Base-by-base conservation (phyloP, 2,888 invertebrate species). In the Trissoscelio sp. region DNA sequence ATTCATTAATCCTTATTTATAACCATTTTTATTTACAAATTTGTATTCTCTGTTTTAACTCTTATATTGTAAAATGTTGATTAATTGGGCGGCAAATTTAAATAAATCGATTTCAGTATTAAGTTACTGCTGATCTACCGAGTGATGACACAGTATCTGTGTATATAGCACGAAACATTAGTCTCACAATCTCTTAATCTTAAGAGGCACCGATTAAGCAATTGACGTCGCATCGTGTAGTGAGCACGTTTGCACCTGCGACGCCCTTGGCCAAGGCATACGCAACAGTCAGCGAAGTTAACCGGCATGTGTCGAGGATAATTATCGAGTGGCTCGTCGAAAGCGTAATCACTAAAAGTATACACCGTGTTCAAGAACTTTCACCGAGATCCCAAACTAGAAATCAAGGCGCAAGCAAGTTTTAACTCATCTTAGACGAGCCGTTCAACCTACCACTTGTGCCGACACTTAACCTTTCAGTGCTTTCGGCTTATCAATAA, bases 131-230 rank as follows among this genome's bases (percentile, higher is more conserved):
- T 31, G 51, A 64, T 48, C 16, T 37, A 16, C 20, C 9, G n/a
- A 22, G 24, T 12, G 28, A 39, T 39, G 69, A 55, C 42, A 57
- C 11, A 34, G 12, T 53, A 46, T 57, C 37, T n/a, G 37, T 34
- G 28, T 60, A 28, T 24, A 39, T 24, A 31, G 22, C 31, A 16
- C 22, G 28, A 51, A 62, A 46, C 84, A 83, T 86, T 84, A 86
- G 79, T 82, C 78, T 81, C 75, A 73, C 64, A 69, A 84, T 81
- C 82, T 83, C 83, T 85, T 87, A 86, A 88, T 88, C 86, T 86
- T 82, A 74, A 83, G 81, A 82, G 83, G 84, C 85, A 85, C 85
- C 87, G 86, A 87, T 88, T 86, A 86, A 86, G 83, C 86, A 84
- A 87, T 88, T 87, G 86, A 86, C 81, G 82, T 79, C 75, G 79